phyloP scores from a whole-genome alignment of 2,888 invertebrate species.

The Dendrolimus houi region DNA sequence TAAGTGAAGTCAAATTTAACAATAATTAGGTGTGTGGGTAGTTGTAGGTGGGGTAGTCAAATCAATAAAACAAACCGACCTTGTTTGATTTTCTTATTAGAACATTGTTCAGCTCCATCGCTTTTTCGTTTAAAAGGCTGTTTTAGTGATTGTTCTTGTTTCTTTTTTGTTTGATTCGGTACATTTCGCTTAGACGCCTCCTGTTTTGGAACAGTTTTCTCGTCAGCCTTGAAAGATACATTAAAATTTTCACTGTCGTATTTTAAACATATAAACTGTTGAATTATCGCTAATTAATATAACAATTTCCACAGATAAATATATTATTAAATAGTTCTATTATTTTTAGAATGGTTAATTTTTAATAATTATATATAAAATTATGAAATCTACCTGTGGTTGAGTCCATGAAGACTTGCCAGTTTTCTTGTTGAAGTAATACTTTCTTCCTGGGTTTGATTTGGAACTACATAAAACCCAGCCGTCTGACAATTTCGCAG shows the following conservation, averaged over 20 bases:
- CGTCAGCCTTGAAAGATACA: constrained; percentile 37
- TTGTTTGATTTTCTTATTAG: constrained; percentile 36
- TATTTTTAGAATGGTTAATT: neutral
- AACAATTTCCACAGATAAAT: neutral
- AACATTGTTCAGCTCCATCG: constrained; percentile 29
- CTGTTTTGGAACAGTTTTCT: constrained; percentile 30
- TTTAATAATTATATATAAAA: neutral
- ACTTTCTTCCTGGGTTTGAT: constrained; percentile 59
- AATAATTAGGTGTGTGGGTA: no score
- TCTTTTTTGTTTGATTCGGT: constrained; percentile 28
- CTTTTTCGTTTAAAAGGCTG: constrained; percentile 51
- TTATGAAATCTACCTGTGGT: constrained; percentile 54
- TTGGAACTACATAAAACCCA: constrained; percentile 64
- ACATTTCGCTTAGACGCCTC: constrained; percentile 31
- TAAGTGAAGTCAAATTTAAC: no score
- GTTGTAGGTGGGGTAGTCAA: no score
- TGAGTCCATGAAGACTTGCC: constrained; percentile 66
- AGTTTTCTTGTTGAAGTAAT: constrained; percentile 65
- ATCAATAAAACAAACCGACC: constrained; percentile 24
- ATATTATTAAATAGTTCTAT: neutral
- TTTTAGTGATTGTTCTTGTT: constrained; percentile 33
- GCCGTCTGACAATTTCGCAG: constrained; percentile 61
- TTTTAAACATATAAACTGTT: neutral
- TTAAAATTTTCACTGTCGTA: neutral
- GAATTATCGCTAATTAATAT: neutral